Base-by-base conservation (phyloP, 2,888 invertebrate species). In the Allygus modestus region DNA sequence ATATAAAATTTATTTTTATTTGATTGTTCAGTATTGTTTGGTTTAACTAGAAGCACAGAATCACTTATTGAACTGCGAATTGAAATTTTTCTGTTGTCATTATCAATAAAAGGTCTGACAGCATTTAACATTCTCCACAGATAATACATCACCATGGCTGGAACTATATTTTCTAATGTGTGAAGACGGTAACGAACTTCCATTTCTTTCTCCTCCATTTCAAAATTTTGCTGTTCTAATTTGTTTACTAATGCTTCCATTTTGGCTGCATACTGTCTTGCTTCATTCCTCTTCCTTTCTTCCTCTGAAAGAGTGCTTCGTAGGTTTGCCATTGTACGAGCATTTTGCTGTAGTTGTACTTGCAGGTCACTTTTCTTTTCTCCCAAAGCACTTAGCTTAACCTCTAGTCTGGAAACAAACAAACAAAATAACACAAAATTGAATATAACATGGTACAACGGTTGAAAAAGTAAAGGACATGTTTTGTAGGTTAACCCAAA, bases 81-180 rank as follows among this genome's bases (percentile, higher is more conserved):
- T 12, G 58, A 15, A 4, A 58, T 0, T 51, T 26, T n/a, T 33
- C 23, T 54, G 0, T 17, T 58, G n/a, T 58, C 79, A 31, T 33
- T 79, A 20, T 26, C 31, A 26, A 54, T 73, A 9, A 54, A 83
- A 41, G 83, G 81, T 17, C 84, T 51, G 9, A 73, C 54, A 71
- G 84, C 69, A 58, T 84, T 84, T 84, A 87, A 85, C 85, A 87
- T 86, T 61, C 86, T 86, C 87, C 87, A 87, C 77, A 88, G 85
- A 87, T 94, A 93, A 92, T 93, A 94, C 31, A 93, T 91, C 88
- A 94, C 92, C 82, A 94, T 90, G 0, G 94, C 93, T 0, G 94
- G 94, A 86, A 94, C 92, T 9, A 93, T 93, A 86, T 91, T 92
- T 89, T 94, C 93, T 83, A 94, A 90, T 87, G 93, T 91, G 82